Evolutionary conservation across 2,113 vertebrate genomes (phyloP), one percentile per base, ranked within the genome.

Genomic region (Eira barbara): DNA sequence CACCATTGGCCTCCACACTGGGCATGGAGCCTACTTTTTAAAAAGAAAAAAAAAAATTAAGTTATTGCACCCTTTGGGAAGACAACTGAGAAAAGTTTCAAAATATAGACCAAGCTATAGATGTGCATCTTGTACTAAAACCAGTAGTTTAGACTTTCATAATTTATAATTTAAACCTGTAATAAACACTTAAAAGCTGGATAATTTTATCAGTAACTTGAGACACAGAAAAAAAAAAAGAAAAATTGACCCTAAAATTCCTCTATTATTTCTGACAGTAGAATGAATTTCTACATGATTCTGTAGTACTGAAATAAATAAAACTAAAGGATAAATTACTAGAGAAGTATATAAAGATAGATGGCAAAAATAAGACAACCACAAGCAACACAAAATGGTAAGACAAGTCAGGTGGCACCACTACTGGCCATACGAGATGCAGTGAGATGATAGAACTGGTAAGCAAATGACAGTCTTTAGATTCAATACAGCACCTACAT

Each of bases 11-110:
- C 31, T 67, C 63, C 31, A 34, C 31, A 34, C 14, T 34, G 63
- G 31, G 63, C 31, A 17, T 34, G 63, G 63, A 67, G 15, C 14
- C 31, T 67, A 34, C 63, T 67, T 67, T 17, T 7, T 34, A 65
- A 15, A 15, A 67, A 67, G 0, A 17, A 17, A 65, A 65, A 65
- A n/a, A n/a, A n/a, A 20, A 42, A 42, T n/a, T 36, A 93, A 57
- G 2, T n/a, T 36, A 82, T 18, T 10, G 5, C 20, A 86, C 79
- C 61, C 31, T 95, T 84, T 71, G 55, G 74, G 6, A 90, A 94
- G 23, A 84, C 7, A 97, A 67, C 7, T 94, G 83, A 67, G 59
- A 96, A 92, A 86, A 89, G 73, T 83, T 96, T 95, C 57, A 88
- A 95, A 81, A 82, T 63, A 85, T 0, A 88, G 27, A 87, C 31